These are phyloP conservation scores for Oxyruncus cristatus DNA, from an alignment of 2,113 vertebrate genomes.

Conservation along the genomic window DNA sequence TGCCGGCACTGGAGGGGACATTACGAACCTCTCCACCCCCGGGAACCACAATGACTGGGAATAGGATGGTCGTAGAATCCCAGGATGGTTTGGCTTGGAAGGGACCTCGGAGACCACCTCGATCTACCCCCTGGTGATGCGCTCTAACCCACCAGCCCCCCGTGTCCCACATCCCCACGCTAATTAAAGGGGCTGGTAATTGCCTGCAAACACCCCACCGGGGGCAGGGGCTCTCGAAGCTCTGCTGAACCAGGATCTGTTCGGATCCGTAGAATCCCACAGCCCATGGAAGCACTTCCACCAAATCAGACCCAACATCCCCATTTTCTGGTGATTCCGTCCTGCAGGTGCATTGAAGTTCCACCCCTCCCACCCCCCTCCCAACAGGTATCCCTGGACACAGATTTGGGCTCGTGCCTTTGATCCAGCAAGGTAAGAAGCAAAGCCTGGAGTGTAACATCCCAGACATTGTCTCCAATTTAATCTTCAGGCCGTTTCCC, in stretches of 20 bases:
- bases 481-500: background rate
- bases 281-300: fast-evolving
- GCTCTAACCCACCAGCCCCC: background rate
- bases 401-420: background rate
- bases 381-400: background rate
- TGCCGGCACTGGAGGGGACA: background rate
- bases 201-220: background rate
- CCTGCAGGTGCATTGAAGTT: fast-evolving
- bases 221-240: fast-evolving
- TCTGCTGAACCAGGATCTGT: background rate
- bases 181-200: background rate
- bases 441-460: background rate
- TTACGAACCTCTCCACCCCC: fast-evolving
- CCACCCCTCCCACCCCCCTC: background rate
- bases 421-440: background rate
- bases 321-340: fast-evolving
- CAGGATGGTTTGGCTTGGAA: background rate
- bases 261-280: background rate
- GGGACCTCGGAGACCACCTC: background rate
- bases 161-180: fast-evolving
- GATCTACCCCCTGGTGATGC: background rate
- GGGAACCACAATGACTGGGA: fast-evolving
- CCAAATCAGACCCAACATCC: fast-evolving
- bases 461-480: background rate
- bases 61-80: fast-evolving